Evolutionary conservation across 2,797 vertebrate genomes (phyloP).

Genomic region (Diceros bicornis): DNA sequence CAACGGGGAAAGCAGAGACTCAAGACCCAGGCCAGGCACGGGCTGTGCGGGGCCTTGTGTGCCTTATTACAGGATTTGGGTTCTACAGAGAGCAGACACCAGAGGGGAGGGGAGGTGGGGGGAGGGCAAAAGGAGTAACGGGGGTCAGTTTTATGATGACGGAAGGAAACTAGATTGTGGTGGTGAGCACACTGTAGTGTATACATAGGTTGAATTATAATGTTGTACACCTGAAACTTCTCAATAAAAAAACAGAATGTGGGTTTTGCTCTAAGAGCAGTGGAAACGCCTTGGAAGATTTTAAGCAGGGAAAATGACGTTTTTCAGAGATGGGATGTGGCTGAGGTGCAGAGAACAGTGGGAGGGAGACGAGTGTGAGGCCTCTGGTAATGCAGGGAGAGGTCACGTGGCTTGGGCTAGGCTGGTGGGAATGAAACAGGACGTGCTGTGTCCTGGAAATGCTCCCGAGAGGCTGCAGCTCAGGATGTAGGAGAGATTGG

Average conservation of each 20-base stretch:
- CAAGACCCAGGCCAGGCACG: background rate
- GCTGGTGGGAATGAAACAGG: background rate
- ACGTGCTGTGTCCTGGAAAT: background rate
- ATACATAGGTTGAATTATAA: too few species aligned
- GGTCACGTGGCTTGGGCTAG: too few species aligned
- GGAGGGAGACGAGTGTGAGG: accelerated
- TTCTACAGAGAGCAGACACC: background rate
- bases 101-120: too few species aligned
- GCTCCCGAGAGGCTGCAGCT: accelerated
- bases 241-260: too few species aligned
- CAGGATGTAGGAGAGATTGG: too few species aligned
- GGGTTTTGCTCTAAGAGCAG: background rate
- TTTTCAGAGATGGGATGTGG: background rate
- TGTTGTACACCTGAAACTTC: too few species aligned
- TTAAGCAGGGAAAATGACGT: background rate
- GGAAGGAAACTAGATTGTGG: too few species aligned
- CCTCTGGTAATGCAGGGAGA: background rate
- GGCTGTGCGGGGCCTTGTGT: accelerated
- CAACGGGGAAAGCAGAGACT: background rate
- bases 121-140: too few species aligned
- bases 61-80: background rate
- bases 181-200: too few species aligned
- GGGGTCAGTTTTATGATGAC: too few species aligned
- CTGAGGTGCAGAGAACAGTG: background rate
- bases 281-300: background rate